Evolutionary conservation across 2,888 invertebrate species (phyloP).

Genomic region (Carcina quercana): DNA sequence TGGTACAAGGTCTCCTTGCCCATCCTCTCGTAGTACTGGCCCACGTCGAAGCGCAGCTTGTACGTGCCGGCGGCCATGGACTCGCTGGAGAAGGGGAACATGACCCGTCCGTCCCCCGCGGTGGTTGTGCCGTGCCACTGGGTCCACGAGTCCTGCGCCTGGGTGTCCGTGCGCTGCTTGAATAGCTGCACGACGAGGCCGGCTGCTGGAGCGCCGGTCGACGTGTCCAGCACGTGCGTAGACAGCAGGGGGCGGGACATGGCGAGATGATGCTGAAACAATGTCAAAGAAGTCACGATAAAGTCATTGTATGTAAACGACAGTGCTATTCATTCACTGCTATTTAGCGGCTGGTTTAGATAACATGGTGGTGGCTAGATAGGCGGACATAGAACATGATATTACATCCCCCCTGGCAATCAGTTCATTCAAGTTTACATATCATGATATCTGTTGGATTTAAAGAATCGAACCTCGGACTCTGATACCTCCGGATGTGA

Average conservation of each 20-base stretch:
- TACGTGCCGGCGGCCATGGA: slow-evolving; percentile 80
- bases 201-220: slow-evolving; percentile 78
- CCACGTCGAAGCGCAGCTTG: slow-evolving; percentile 83
- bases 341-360: too few species aligned
- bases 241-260: slow-evolving; percentile 73
- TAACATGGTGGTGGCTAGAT: too few species aligned
- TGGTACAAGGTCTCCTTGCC: slow-evolving; percentile 82
- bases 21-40: slow-evolving; percentile 77
- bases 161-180: slow-evolving; percentile 76
- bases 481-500: too few species aligned
- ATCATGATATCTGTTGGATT: too few species aligned
- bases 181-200: slow-evolving; percentile 80
- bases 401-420: too few species aligned
- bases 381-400: too few species aligned
- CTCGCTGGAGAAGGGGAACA: slow-evolving; percentile 74
- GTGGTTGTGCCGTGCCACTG: slow-evolving; percentile 76
- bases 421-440: too few species aligned
- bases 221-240: slow-evolving; percentile 84
- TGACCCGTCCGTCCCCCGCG: slow-evolving; percentile 75
- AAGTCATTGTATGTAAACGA: too few species aligned
- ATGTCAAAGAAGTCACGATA: too few species aligned
- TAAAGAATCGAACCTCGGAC: too few species aligned
- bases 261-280: too few species aligned
- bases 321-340: too few species aligned
- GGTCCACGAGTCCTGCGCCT: slow-evolving; percentile 78